phyloP scores from a whole-genome alignment of 2,888 invertebrate genomes.

The Lutraria lutraria region DNA sequence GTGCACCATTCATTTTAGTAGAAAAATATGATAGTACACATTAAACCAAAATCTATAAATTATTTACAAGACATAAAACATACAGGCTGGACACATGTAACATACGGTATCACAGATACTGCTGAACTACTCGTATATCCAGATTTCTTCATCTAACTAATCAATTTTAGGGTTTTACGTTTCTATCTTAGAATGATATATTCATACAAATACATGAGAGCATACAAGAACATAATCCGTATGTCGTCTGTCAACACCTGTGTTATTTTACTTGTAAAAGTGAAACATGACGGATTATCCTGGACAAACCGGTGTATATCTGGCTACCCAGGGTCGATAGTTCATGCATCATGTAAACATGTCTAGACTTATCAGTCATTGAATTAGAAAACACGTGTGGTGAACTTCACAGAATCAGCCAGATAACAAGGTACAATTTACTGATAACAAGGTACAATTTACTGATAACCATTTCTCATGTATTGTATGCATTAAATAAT shows the following conservation, averaged over 20 bases:
- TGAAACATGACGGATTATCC: background rate
- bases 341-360: background rate
- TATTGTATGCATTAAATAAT: background rate
- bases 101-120: background rate
- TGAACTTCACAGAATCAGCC: background rate
- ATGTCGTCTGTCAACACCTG: background rate
- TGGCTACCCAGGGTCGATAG: background rate
- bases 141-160: background rate
- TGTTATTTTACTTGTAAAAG: background rate
- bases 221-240: background rate
- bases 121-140: background rate
- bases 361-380: slow-evolving; percentile 11
- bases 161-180: background rate
- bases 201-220: background rate
- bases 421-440: background rate
- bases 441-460: background rate
- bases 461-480: background rate
- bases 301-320: background rate
- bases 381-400: background rate
- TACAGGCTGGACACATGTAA: background rate
- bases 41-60: no score
- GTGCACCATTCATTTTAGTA: no score
- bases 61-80: no score
- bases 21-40: no score
- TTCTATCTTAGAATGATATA: background rate